A percentile compares a stretch with the other conserved stretches of the same genome.
Conservation (phyloP, 2,797 vertebrate species). For the Pseudomugil tenellus region DNA sequence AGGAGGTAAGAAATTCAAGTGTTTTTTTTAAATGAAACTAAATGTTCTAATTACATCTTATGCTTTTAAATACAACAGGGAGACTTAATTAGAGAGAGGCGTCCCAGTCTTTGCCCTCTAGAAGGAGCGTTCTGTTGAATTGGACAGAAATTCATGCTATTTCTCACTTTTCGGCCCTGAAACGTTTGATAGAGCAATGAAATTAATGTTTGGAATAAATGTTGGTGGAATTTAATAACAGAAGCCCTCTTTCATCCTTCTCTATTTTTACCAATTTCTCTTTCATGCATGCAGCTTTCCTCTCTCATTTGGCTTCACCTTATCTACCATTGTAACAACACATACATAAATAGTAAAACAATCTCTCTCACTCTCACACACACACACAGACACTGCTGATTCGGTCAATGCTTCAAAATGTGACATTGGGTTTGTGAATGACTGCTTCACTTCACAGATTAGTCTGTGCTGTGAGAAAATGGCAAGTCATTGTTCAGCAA, state of each 20-base stretch:
- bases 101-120: conserved; percentile 59
- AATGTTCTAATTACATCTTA: conserved; percentile 80
- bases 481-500: conserved; percentile 59
- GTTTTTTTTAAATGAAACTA: conserved; percentile 76
- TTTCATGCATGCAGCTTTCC: conserved; percentile 14
- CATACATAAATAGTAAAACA: conserved; percentile 4
- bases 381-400: not conserved
- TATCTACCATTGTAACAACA: not conserved
- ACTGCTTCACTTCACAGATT: conserved; percentile 59
- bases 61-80: conserved; percentile 77
- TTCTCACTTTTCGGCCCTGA: conserved; percentile 70
- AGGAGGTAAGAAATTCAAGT: conserved; percentile 55
- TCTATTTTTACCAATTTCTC: conserved; percentile 4
- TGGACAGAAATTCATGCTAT: conserved; percentile 78
- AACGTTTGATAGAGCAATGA: conserved; percentile 68
- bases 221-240: conserved; percentile 71
- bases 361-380: conserved; percentile 3
- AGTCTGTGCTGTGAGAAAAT: conserved; percentile 57
- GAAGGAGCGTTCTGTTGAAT: conserved; percentile 69
- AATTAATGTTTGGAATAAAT: conserved; percentile 74
- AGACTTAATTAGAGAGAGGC: conserved; percentile 76
- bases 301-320: not conserved
- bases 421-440: conserved; percentile 44
- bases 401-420: conserved; percentile 41
- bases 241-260: not conserved